Evolutionary conservation across 2,113 vertebrate species (phyloP).

Genomic region (Ailurus styani): DNA sequence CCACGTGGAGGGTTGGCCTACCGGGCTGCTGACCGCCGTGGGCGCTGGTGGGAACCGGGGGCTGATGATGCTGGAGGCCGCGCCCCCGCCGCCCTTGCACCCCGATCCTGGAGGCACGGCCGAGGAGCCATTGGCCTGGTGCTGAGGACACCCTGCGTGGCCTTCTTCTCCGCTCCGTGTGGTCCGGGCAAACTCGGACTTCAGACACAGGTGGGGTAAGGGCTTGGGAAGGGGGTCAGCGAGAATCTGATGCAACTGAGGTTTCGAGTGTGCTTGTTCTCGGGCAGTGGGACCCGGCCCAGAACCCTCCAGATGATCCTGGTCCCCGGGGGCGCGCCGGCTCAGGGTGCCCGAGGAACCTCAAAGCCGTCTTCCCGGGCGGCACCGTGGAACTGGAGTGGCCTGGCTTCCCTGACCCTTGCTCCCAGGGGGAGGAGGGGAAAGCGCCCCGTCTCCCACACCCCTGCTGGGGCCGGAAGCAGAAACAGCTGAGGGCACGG

Average conservation of each 20-base stretch:
- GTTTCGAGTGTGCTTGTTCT: fast-evolving
- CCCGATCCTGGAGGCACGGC: fast-evolving
- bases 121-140: fast-evolving
- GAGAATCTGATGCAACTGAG: neutral
- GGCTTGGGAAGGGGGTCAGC: neutral
- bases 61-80: fast-evolving
- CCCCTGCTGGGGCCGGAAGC: slow-evolving; percentile 60
- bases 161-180: fast-evolving
- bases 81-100: fast-evolving
- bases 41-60: fast-evolving
- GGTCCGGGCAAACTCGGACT: fast-evolving
- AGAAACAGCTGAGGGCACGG: slow-evolving; percentile 74
- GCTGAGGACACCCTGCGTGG: fast-evolving
- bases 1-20: fast-evolving
- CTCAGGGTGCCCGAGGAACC: neutral
- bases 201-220: fast-evolving
- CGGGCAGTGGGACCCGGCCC: neutral
- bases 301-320: fast-evolving
- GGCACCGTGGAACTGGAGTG: neutral
- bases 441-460: neutral
- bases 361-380: neutral
- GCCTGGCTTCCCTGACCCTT: slow-evolving; percentile 41
- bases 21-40: fast-evolving
- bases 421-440: neutral
- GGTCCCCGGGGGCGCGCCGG: neutral